Conservation (phyloP, 2,888 invertebrate genomes). For the Ischnura elegans region DNA sequence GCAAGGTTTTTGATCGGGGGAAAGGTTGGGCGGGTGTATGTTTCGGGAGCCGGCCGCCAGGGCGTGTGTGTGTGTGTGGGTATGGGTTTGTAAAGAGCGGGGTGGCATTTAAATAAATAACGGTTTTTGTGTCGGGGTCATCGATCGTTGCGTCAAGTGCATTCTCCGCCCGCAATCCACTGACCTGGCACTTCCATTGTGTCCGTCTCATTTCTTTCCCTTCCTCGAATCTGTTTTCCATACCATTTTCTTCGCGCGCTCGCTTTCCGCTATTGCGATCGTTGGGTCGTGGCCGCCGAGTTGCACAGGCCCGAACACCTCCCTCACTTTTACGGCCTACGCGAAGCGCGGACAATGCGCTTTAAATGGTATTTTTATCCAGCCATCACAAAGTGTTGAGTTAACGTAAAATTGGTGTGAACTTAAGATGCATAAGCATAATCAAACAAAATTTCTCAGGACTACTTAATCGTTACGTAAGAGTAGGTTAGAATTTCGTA, state of each 20-base stretch:
- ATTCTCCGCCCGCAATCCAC: slow-evolving; percentile 10
- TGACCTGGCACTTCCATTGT: slow-evolving; percentile 7
- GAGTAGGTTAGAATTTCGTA: too few relatives aligned
- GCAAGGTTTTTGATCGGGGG: background rate
- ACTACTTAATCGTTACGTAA: too few relatives aligned
- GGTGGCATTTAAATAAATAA: slow-evolving; percentile 32
- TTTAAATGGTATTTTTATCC: too few relatives aligned
- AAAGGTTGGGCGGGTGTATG: background rate
- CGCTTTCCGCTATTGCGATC: too few relatives aligned
- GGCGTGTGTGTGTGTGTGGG: too few relatives aligned
- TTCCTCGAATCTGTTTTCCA: background rate
- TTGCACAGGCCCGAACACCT: background rate
- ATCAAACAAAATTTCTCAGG: too few relatives aligned
- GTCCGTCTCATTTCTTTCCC: background rate
- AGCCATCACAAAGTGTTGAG: too few relatives aligned
- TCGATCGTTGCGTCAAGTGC: slow-evolving; percentile 46
- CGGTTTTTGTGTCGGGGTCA: slow-evolving; percentile 14
- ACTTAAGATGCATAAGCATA: too few relatives aligned
- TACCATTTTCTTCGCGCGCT: background rate
- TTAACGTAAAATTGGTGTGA: too few relatives aligned
- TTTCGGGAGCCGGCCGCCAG: too few relatives aligned
- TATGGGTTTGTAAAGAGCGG: too few relatives aligned
- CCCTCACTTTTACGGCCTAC: background rate
- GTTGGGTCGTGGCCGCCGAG: background rate
- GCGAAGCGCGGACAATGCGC: background rate